phyloP scores from a whole-genome alignment of 2,888 invertebrate species.

The Zygaena filipendulae region DNA sequence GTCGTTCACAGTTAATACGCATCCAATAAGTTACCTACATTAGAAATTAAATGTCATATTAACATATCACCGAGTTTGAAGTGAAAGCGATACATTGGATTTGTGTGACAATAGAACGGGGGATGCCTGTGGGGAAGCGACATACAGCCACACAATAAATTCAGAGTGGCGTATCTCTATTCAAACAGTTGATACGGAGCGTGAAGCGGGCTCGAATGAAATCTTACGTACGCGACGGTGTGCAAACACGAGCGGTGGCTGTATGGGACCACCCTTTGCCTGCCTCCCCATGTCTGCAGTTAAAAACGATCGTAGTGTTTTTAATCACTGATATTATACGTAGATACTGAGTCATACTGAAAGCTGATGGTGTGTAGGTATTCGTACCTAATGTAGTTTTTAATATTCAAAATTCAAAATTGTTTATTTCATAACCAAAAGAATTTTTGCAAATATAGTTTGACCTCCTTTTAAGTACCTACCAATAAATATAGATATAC shows the following conservation, averaged over 20 bases:
- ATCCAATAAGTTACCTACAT: no score
- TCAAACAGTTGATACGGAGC: constrained; percentile 62
- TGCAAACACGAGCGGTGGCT: constrained; percentile 38
- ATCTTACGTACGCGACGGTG: constrained; percentile 52
- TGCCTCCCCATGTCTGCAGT: constrained; percentile 20
- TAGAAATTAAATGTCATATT: constrained; percentile 63
- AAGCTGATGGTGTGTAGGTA: no score
- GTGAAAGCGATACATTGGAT: constrained; percentile 62
- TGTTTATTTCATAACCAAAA: no score
- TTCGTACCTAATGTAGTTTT: no score
- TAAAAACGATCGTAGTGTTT: no score
- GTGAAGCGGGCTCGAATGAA: constrained; percentile 44
- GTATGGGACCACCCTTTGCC: constrained; percentile 15
- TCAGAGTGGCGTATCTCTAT: constrained; percentile 59
- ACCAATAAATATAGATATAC: no score
- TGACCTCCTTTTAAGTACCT: no score
- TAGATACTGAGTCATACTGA: no score
- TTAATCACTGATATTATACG: no score
- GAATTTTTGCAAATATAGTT: no score
- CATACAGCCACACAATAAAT: constrained; percentile 45
- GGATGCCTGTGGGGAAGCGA: constrained; percentile 18
- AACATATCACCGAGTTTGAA: constrained; percentile 55
- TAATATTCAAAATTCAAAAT: no score
- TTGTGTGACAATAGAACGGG: constrained; percentile 46
- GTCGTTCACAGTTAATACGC: no score